A percentile compares a stretch with the other conserved stretches of the same genome.
phyloP scores from a whole-genome alignment of 2,797 vertebrate genomes.

The Manis crassicaudata region DNA sequence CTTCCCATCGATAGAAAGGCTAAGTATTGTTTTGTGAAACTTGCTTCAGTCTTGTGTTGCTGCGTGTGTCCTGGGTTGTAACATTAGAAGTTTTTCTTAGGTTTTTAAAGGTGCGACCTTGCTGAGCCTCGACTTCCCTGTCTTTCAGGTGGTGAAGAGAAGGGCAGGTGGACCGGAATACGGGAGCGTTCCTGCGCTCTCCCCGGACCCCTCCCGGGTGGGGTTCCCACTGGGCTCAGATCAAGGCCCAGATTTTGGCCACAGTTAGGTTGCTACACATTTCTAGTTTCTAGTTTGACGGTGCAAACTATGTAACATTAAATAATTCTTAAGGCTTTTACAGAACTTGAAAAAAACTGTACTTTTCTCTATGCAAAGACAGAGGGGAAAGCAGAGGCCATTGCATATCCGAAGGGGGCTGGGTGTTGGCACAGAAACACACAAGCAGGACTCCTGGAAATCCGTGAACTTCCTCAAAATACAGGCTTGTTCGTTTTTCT shows the following conservation, averaged over 20 bases:
- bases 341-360: background rate
- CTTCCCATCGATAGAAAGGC: background rate
- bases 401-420: background rate
- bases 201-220: background rate
- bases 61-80: background rate
- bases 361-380: background rate
- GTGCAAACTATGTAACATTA: background rate
- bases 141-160: background rate
- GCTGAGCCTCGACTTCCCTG: background rate
- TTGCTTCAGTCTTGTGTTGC: background rate
- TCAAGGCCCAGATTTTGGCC: background rate
- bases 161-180: background rate
- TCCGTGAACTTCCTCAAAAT: background rate
- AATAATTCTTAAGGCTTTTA: background rate
- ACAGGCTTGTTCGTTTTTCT: background rate
- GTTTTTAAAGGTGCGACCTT: background rate
- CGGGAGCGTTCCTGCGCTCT: background rate
- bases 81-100: background rate
- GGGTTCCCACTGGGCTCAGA: background rate
- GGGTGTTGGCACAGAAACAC: background rate
- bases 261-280: background rate
- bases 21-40: background rate
- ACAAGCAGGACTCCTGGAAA: background rate
- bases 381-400: background rate
- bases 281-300: constrained; percentile 17